These are phyloP conservation scores for Drosophila subsilvestris DNA, from an alignment of 2,888 invertebrate species.

Conservation along the genomic window DNA sequence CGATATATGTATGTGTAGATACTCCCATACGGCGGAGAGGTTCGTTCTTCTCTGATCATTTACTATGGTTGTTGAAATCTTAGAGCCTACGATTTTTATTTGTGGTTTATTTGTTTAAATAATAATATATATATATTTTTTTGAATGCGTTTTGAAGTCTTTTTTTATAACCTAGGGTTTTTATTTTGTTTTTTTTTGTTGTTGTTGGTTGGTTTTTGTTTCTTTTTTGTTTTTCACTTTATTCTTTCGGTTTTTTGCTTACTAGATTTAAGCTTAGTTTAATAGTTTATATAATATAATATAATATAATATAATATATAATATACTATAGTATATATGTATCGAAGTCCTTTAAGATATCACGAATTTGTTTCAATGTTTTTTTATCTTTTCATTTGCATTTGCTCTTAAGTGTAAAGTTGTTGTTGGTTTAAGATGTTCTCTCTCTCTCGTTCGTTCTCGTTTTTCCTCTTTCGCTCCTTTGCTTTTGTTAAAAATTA, in stretches of 20 bases:
- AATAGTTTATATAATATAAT: conserved; percentile 75
- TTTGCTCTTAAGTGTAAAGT: conserved; percentile 80
- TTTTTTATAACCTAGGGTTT: conserved; percentile 80
- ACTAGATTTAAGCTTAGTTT: conserved; percentile 74
- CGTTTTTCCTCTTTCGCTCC: conserved; percentile 1
- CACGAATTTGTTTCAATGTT: conserved; percentile 85
- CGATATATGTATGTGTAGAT: conserved; percentile 56
- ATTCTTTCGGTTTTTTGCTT: conserved; percentile 65
- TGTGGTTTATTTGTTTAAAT: conserved; percentile 36
- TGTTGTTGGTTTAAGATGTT: conserved; percentile 71
- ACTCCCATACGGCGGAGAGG: neutral
- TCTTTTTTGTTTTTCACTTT: conserved; percentile 64
- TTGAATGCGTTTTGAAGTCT: conserved; percentile 81
- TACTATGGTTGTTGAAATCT: conserved; percentile 69
- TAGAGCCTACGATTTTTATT: conserved; percentile 63
- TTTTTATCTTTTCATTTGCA: conserved; percentile 82
- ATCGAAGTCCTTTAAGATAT: conserved; percentile 85
- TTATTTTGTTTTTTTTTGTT: conserved; percentile 48
- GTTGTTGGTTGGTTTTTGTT: conserved; percentile 51
- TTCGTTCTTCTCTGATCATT: conserved; percentile 55
- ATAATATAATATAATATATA: conserved; percentile 79
- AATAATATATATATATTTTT: conserved; percentile 53
- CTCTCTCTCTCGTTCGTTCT: conserved; percentile 39
- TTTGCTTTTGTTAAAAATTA: conserved; percentile 69
- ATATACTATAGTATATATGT: conserved; percentile 84